A percentile compares a stretch with the other conserved stretches of the same genome.
Conservation (phyloP, 1,140 invertebrate species). For the Aphelenchoides fujianensis region DNA sequence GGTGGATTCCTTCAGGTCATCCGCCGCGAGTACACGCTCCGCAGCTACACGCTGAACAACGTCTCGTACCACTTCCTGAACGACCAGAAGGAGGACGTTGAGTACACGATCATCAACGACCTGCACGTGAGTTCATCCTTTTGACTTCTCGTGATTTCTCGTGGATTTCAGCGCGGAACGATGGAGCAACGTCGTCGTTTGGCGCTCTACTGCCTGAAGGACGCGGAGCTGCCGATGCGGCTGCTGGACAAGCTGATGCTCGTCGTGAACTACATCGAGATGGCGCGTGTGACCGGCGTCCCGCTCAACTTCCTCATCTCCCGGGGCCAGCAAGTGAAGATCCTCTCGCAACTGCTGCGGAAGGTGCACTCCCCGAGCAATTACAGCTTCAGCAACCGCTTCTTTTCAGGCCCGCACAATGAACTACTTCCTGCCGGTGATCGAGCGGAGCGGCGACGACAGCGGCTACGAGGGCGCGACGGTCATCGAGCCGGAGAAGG, state of each 20-base stretch:
- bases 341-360: slow-evolving; percentile 87
- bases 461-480: slow-evolving; percentile 84
- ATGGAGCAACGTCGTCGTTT: slow-evolving; percentile 70
- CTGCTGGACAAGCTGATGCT: slow-evolving; percentile 95
- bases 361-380: slow-evolving; percentile 70
- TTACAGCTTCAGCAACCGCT: no score
- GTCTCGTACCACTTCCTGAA: slow-evolving; percentile 96
- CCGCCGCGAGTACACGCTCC: slow-evolving; percentile 90
- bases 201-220: slow-evolving; percentile 97
- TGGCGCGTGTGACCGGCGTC: slow-evolving; percentile 98
- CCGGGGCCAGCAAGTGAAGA: slow-evolving; percentile 97
- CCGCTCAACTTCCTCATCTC: slow-evolving; percentile 84
- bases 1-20: slow-evolving; percentile 70
- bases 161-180: slow-evolving; percentile 65
- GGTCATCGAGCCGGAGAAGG: slow-evolving; percentile 88
- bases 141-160: no score
- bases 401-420: slow-evolving; percentile 73
- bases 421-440: slow-evolving; percentile 77
- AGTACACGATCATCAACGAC: slow-evolving; percentile 96
- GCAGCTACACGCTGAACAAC: slow-evolving; percentile 97
- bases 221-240: slow-evolving; percentile 88
- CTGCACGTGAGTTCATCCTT: slow-evolving; percentile 75
- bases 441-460: slow-evolving; percentile 64
- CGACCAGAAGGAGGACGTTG: slow-evolving; percentile 99
- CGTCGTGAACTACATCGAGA: slow-evolving; percentile 99